Percentiles rank a stretch among this genome's conserved stretches.
phyloP scores from a whole-genome alignment of 2,113 vertebrate genomes.

The Caretta caretta region DNA sequence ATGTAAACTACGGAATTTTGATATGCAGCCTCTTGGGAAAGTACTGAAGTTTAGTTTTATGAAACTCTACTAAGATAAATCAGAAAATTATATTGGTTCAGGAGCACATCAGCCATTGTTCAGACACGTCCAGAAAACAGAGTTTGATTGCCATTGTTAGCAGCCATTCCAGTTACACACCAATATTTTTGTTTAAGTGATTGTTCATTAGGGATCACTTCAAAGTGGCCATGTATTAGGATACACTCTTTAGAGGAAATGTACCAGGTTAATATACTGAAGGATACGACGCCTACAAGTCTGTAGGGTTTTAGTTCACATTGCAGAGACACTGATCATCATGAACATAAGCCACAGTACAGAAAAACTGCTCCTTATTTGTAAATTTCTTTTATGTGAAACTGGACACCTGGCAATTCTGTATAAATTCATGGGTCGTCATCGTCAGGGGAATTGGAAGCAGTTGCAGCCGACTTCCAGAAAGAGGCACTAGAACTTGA shows the following conservation, averaged over 20 bases:
- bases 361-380: not conserved
- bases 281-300: not conserved
- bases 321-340: not conserved
- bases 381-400: not conserved
- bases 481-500: not conserved
- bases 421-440: slow-evolving; percentile 21
- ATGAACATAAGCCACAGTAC: not conserved
- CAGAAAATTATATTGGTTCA: not conserved
- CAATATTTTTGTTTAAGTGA: not conserved
- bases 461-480: slow-evolving; percentile 35
- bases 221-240: not conserved
- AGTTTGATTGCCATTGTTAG: not conserved
- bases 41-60: not conserved
- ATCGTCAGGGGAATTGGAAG: slow-evolving; percentile 27
- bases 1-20: not conserved
- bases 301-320: not conserved
- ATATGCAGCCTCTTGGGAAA: not conserved
- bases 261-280: not conserved
- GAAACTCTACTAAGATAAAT: not conserved
- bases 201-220: not conserved
- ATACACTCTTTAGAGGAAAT: not conserved
- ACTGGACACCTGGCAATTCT: not conserved
- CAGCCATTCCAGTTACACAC: not conserved
- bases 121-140: not conserved
- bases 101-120: not conserved